These are phyloP conservation scores for Arbacia lixula DNA, from an alignment of 53 echinoderm and acorn worm genomes.

Conservation along the genomic window DNA sequence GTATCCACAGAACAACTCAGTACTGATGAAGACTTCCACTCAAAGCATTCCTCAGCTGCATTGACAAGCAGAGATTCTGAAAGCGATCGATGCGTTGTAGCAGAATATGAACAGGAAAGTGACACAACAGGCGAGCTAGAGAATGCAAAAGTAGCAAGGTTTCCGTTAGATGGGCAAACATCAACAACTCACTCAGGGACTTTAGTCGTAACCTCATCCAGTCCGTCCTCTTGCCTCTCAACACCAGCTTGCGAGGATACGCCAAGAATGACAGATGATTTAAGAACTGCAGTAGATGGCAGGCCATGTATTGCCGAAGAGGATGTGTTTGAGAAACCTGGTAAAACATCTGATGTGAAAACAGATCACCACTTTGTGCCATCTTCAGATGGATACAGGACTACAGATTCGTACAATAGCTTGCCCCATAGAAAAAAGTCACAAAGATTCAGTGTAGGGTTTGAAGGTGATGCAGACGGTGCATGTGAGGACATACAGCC, in stretches of 20 bases:
- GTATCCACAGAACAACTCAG: constrained; percentile 26
- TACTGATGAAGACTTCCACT: constrained; percentile 32
- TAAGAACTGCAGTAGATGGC: constrained; percentile 1
- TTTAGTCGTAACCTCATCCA: constrained; percentile 86
- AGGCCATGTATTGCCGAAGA: not conserved
- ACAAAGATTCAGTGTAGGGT: constrained; percentile 41
- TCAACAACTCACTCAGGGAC: constrained; percentile 59
- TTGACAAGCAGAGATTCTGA: constrained; percentile 3
- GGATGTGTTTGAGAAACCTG: constrained; percentile 1
- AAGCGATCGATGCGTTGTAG: not conserved
- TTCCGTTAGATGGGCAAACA: constrained; percentile 4
- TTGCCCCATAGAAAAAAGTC: constrained; percentile 18
- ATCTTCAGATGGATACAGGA: constrained; percentile 9
- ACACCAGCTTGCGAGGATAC: no score
- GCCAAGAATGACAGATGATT: constrained; percentile 3
- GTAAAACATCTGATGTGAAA: not conserved
- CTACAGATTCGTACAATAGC: constrained; percentile 7
- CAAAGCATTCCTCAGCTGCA: constrained; percentile 28
- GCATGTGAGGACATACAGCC: constrained; percentile 8
- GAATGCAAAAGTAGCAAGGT: not conserved
- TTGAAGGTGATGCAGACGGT: constrained; percentile 35
- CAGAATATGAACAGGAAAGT: not conserved
- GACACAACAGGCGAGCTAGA: not conserved
- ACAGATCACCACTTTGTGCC: constrained; percentile 19
- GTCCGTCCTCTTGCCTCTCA: not conserved